Conservation (phyloP, 1,140 invertebrate genomes). For the Drosophila baimaii region DNA sequence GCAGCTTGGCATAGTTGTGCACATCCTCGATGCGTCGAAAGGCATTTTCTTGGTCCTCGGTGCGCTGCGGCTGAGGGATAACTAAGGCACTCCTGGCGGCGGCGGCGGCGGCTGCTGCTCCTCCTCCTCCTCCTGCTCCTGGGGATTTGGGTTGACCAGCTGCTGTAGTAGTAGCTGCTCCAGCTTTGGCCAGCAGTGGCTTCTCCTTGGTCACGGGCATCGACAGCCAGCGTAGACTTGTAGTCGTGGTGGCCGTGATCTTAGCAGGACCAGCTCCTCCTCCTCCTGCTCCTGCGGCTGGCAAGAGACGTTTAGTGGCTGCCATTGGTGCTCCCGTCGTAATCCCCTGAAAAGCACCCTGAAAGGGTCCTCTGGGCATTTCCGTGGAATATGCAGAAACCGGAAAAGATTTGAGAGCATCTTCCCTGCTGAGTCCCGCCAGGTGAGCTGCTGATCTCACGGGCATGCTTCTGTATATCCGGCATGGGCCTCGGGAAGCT, state of each 20-base stretch:
- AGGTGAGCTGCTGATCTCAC: not conserved
- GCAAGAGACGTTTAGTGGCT: not conserved
- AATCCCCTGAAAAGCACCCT: not conserved
- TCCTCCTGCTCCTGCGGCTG: not conserved
- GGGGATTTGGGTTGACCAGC: slow-evolving; percentile 7
- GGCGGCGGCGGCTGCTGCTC: not conserved
- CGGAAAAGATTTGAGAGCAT: not conserved
- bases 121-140: slow-evolving; percentile 26
- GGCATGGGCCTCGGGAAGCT: not conserved
- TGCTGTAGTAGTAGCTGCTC: not conserved
- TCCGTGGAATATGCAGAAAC: not conserved
- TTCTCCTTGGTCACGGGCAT: slow-evolving; percentile 15
- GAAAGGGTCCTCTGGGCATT: not conserved
- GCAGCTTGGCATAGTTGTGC: slow-evolving; percentile 81
- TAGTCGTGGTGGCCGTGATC: too few relatives aligned
- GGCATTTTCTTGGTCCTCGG: slow-evolving; percentile 83
- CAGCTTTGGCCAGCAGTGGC: not conserved
- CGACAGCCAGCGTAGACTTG: slow-evolving; percentile 20
- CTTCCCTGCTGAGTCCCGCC: not conserved
- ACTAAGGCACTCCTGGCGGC: slow-evolving; percentile 63
- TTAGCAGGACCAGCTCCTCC: not conserved
- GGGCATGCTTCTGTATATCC: not conserved
- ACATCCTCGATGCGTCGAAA: slow-evolving; percentile 83
- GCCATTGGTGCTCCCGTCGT: not conserved
- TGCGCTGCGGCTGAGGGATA: slow-evolving; percentile 59